Conservation (phyloP, 1,140 invertebrate species). For the Magallana ariakensis region DNA sequence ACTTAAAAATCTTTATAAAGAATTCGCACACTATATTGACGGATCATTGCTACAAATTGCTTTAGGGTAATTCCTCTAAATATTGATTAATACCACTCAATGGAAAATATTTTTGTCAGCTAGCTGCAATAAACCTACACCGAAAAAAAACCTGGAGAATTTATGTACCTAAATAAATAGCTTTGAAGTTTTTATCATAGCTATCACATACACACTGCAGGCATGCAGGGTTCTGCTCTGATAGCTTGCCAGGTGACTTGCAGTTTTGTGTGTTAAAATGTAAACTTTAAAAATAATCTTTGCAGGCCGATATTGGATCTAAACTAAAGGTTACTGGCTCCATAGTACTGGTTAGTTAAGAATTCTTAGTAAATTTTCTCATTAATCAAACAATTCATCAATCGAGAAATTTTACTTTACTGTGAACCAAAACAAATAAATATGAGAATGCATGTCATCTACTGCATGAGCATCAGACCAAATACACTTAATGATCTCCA, state of each 20-base stretch:
- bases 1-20: not conserved
- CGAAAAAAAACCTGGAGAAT: not conserved
- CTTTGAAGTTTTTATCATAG: constrained; percentile 11
- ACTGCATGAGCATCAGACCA: too few relatives aligned
- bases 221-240: constrained; percentile 2
- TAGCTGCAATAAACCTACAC: not conserved
- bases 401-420: too few relatives aligned
- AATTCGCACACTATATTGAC: constrained; percentile 11
- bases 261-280: not conserved
- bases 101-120: not conserved
- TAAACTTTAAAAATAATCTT: too few relatives aligned
- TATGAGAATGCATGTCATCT: too few relatives aligned
- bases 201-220: constrained; percentile 24
- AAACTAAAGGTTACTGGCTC: too few relatives aligned
- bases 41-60: not conserved
- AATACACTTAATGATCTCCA: too few relatives aligned
- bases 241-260: constrained; percentile 20
- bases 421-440: too few relatives aligned
- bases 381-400: too few relatives aligned
- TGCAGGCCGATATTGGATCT: too few relatives aligned
- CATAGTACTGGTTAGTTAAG: too few relatives aligned
- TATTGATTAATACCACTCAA: constrained; percentile 29
- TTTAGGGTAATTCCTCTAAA: not conserved
- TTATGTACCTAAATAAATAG: constrained; percentile 14
- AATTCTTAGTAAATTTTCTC: too few relatives aligned